These are phyloP conservation scores for Sebastolobus alascanus DNA, from an alignment of 2,797 vertebrate species.

Conservation along the genomic window DNA sequence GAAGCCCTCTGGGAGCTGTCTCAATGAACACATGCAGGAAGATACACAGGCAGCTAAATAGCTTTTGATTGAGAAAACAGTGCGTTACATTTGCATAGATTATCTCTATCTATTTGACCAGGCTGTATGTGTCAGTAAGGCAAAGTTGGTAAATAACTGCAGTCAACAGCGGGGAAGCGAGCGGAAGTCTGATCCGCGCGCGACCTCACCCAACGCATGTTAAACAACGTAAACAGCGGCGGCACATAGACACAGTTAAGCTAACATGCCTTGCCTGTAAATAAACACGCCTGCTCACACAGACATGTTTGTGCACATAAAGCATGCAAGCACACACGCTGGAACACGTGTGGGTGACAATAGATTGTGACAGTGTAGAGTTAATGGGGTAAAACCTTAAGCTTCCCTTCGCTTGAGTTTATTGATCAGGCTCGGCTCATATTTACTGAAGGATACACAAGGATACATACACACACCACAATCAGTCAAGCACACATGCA, in stretches of 20 bases:
- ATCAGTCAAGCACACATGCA: neutral
- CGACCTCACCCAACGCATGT: conserved; percentile 20
- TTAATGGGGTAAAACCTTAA: conserved; percentile 74
- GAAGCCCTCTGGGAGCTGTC: conserved; percentile 64
- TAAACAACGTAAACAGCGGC: conserved; percentile 39
- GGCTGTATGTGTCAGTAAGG: conserved; percentile 73
- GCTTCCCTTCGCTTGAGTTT: conserved; percentile 69
- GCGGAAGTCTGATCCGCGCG: neutral
- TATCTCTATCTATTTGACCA: conserved; percentile 80
- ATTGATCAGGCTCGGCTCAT: conserved; percentile 79
- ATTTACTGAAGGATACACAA: conserved; percentile 64
- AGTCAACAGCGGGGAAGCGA: conserved; percentile 53
- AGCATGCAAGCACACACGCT: neutral
- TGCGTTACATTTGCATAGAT: conserved; percentile 75
- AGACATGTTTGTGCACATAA: conserved; percentile 36
- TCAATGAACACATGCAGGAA: conserved; percentile 67
- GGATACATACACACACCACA: neutral
- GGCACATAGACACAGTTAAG: conserved; percentile 41
- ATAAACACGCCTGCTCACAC: conserved; percentile 46
- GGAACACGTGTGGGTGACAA: conserved; percentile 8
- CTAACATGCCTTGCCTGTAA: conserved; percentile 53
- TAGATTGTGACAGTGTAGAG: conserved; percentile 60
- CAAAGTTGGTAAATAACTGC: conserved; percentile 61
- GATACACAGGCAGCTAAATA: conserved; percentile 72
- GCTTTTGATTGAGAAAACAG: conserved; percentile 77